Percentiles rank a stretch among this genome's conserved stretches.
Evolutionary conservation across 2,888 invertebrate genomes (phyloP).

Genomic region (Eilema griseolum): DNA sequence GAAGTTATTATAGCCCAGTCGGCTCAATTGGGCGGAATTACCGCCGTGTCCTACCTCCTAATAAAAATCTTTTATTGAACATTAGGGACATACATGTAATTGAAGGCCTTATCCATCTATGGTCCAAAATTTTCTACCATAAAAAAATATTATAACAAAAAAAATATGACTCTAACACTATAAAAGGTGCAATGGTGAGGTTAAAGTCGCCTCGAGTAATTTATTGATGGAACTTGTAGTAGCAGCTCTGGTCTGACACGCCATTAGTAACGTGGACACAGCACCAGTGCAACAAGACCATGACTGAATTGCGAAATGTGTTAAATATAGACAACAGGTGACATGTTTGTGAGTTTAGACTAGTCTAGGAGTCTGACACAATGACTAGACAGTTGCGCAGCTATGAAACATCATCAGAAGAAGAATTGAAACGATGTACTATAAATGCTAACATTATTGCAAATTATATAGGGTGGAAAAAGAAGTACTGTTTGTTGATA

Average conservation of each 20-base stretch:
- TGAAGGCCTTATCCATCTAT: too few species aligned
- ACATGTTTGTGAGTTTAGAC: constrained; percentile 11
- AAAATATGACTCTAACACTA: background rate
- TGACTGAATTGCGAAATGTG: constrained; percentile 47
- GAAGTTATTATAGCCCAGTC: too few species aligned
- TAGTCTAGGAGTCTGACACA: background rate
- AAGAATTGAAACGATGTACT: background rate
- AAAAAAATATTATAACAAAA: too few species aligned
- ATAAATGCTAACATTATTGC: too few species aligned
- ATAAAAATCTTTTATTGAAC: too few species aligned
- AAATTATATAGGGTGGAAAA: too few species aligned
- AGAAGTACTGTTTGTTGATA: too few species aligned
- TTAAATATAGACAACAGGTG: constrained; percentile 45
- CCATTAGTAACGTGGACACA: constrained; percentile 37
- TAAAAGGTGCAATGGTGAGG: background rate
- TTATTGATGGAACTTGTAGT: constrained; percentile 14
- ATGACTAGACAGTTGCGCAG: background rate
- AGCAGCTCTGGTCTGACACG: constrained; percentile 25
- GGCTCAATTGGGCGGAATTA: too few species aligned
- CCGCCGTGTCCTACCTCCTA: too few species aligned
- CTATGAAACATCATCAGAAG: constrained; percentile 2
- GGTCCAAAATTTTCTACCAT: too few species aligned
- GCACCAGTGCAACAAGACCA: constrained; percentile 39
- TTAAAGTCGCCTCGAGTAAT: background rate
- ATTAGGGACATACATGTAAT: too few species aligned